Evolutionary conservation across 2,888 invertebrate genomes (phyloP).

Genomic region (Brenthis hecate): DNA sequence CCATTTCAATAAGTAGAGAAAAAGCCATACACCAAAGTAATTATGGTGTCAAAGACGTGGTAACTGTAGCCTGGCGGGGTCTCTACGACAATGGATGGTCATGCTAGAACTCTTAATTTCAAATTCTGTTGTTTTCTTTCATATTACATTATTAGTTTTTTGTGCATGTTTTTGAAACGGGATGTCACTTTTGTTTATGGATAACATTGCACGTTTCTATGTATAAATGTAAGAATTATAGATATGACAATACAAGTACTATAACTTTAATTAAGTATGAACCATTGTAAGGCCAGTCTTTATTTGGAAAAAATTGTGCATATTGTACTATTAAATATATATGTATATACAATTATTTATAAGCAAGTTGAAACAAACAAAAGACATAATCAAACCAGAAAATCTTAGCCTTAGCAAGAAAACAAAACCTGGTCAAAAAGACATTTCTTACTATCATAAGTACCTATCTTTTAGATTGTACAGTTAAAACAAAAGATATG

Average conservation of each 20-base stretch:
- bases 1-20: constrained; percentile 67
- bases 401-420: too few species aligned
- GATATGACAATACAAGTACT: not conserved
- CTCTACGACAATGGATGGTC: constrained; percentile 49
- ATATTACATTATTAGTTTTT: constrained; percentile 22
- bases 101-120: constrained; percentile 53
- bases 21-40: constrained; percentile 74
- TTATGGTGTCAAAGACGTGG: constrained; percentile 64
- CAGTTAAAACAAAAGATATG: not conserved
- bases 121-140: constrained; percentile 11
- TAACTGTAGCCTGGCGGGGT: constrained; percentile 76
- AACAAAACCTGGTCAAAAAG: too few species aligned
- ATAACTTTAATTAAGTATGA: constrained; percentile 15
- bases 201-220: not conserved
- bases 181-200: constrained; percentile 24
- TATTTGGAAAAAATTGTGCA: not conserved
- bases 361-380: too few species aligned
- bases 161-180: constrained; percentile 18
- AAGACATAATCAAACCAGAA: too few species aligned
- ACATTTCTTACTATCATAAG: too few species aligned
- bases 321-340: too few species aligned
- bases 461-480: not conserved
- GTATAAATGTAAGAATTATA: constrained; percentile 1
- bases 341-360: too few species aligned
- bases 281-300: not conserved